phyloP scores from a whole-genome alignment of 2,113 vertebrate species.

The Hippopotamus amphibius region DNA sequence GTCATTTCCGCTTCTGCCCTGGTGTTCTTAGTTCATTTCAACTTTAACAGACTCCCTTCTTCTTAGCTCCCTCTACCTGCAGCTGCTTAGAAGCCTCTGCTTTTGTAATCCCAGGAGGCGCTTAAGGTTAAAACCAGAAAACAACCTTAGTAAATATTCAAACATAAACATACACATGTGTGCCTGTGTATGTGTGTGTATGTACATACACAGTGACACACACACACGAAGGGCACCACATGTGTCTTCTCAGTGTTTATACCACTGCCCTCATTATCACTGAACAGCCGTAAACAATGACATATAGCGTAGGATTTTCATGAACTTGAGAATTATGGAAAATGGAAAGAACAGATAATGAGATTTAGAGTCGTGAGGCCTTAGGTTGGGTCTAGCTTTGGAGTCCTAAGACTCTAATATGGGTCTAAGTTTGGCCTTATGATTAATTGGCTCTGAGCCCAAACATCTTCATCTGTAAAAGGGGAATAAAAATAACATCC shows the following conservation, averaged over 20 bases:
- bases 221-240: neutral
- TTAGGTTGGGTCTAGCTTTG: neutral
- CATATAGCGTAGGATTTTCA: neutral
- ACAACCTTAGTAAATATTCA: neutral
- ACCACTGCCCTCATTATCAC: neutral
- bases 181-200: neutral
- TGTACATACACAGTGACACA: neutral
- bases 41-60: neutral
- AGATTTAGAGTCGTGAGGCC: neutral
- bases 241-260: neutral
- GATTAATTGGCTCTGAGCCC: neutral
- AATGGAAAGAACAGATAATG: neutral
- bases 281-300: neutral
- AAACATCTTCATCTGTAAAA: conserved; percentile 11
- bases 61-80: neutral
- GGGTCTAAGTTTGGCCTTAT: neutral
- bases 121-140: neutral
- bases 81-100: neutral
- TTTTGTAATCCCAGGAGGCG: neutral
- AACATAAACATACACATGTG: neutral
- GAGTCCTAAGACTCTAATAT: neutral
- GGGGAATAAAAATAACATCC: neutral
- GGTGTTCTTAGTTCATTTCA: neutral
- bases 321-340: neutral
- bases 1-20: neutral